Conservation (phyloP, 2,888 invertebrate genomes). For the Laothoe populi region DNA sequence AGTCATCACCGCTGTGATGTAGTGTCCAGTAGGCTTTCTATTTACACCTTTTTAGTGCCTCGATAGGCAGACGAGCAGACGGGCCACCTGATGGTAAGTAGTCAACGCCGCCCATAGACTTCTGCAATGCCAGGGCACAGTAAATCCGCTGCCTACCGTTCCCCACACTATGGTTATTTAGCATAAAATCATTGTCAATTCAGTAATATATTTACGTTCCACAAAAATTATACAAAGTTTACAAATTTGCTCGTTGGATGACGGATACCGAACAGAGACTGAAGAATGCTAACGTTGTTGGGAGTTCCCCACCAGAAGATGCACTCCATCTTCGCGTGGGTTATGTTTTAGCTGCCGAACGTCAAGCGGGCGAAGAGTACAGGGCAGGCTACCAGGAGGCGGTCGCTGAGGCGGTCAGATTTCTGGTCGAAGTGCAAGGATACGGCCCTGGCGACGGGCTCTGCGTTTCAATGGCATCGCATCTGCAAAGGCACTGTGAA, state of each 20-base stretch:
- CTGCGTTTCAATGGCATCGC: constrained; percentile 91
- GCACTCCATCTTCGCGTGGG: constrained; percentile 63
- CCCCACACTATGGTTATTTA: no score
- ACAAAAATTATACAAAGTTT: constrained; percentile 37
- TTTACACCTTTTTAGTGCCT: no score
- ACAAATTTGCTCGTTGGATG: constrained; percentile 42
- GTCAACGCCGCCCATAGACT: no score
- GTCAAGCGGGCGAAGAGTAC: constrained; percentile 76
- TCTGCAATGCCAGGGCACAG: no score
- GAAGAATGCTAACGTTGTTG: constrained; percentile 65
- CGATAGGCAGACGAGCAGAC: no score
- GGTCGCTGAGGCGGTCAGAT: constrained; percentile 94
- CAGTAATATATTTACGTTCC: not conserved
- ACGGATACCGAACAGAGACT: constrained; percentile 38
- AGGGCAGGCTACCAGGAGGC: constrained; percentile 96
- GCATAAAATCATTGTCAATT: not conserved
- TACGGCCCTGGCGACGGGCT: constrained; percentile 92
- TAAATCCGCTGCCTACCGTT: no score
- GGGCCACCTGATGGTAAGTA: no score
- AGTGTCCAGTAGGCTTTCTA: no score
- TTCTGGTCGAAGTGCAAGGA: constrained; percentile 93
- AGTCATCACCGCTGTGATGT: no score
- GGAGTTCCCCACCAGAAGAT: constrained; percentile 62
- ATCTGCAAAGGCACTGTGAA: constrained; percentile 94
- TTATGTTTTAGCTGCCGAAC: constrained; percentile 72